These are phyloP conservation scores for Mycalesis mineus DNA, from an alignment of 2,888 invertebrate species.

Conservation along the genomic window DNA sequence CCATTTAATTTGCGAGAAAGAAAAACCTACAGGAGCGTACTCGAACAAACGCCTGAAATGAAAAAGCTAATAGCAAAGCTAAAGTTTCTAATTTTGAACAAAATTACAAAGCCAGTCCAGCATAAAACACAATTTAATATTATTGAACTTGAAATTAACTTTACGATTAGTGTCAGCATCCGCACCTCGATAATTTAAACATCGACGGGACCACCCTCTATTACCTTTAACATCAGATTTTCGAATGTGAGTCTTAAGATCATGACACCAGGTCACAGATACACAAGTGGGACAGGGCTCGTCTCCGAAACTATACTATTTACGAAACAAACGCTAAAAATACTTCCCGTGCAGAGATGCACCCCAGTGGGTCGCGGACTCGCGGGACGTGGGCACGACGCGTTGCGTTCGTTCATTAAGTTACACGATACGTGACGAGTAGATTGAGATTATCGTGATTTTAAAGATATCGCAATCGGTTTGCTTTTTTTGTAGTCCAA, in stretches of 20 bases:
- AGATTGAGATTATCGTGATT: background rate
- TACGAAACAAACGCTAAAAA: constrained; percentile 31
- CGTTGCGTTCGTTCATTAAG: background rate
- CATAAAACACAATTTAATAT: no score
- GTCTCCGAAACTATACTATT: constrained; percentile 41
- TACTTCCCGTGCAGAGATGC: constrained; percentile 19
- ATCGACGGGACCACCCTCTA: background rate
- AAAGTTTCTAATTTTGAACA: no score
- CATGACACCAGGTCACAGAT: background rate
- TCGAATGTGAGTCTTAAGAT: background rate
- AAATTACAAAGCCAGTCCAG: no score
- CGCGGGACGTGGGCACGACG: background rate
- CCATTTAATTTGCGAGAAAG: no score
- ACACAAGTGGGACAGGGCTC: constrained; percentile 31
- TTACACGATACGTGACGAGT: background rate
- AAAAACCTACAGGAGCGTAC: no score
- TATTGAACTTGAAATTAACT: no score
- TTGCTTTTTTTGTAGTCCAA: no score
- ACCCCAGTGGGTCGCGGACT: constrained; percentile 17
- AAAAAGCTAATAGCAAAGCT: no score
- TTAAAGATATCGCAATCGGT: no score
- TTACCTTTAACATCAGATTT: background rate
- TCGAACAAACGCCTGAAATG: no score
- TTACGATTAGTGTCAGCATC: no score
- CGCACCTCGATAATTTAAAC: background rate